phyloP scores from a whole-genome alignment of 2,888 invertebrate species.

The Athripsodes cinereus region DNA sequence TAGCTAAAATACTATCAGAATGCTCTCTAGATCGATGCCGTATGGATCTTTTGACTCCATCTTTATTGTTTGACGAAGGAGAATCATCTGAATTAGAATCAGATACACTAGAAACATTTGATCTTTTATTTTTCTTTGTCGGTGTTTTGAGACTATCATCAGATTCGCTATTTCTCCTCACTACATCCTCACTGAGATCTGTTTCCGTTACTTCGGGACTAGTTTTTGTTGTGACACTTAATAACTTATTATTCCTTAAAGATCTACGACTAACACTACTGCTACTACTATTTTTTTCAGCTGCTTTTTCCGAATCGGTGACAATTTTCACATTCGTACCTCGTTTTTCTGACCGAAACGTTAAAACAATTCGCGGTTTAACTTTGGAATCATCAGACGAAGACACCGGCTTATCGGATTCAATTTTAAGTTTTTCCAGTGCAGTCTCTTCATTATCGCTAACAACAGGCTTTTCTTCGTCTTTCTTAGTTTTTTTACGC shows the following conservation, averaged over 20 bases:
- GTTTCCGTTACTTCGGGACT: constrained; percentile 14
- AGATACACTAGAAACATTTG: constrained; percentile 4
- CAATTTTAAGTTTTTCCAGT: constrained; percentile 2
- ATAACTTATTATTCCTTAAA: constrained; percentile 29
- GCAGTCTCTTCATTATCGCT: constrained; percentile 9
- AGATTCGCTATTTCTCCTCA: constrained; percentile 18
- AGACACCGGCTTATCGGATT: constrained; percentile 5
- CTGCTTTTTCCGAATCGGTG: constrained; percentile 41
- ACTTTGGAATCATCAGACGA: constrained; percentile 1
- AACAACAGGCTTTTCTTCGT: constrained; percentile 7
- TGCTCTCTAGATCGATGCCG: constrained; percentile 58
- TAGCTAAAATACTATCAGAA: constrained; percentile 58
- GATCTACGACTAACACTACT: constrained; percentile 38
- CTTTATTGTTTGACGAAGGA: constrained; percentile 30
- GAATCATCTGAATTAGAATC: constrained; percentile 31
- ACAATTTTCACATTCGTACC: constrained; percentile 50
- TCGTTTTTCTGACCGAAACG: constrained; percentile 57
- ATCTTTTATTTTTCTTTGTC: constrained; percentile 7
- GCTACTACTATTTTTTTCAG: constrained; percentile 34
- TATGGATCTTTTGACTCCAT: constrained; percentile 56
- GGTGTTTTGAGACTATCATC: constrained; percentile 21
- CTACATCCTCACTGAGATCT: neutral
- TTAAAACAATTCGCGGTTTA: constrained; percentile 56
- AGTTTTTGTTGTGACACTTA: constrained; percentile 26
- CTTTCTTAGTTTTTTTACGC: constrained; percentile 16